phyloP scores from a whole-genome alignment of 2,797 vertebrate species.

The Sylvia borin region DNA sequence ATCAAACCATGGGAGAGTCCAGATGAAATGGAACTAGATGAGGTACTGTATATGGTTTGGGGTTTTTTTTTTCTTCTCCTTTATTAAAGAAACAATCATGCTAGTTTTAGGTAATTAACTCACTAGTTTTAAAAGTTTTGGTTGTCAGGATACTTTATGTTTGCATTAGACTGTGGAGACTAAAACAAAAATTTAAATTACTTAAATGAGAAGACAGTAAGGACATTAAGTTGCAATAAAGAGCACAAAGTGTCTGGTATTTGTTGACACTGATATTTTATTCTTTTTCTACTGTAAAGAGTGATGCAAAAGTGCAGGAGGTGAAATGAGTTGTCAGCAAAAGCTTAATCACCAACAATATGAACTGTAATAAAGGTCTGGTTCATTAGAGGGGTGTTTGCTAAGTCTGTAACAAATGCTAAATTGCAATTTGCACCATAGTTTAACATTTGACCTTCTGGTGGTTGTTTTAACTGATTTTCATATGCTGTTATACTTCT shows the following conservation, averaged over 20 bases:
- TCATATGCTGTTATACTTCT: background rate
- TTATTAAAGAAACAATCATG: background rate
- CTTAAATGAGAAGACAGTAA: constrained; percentile 62
- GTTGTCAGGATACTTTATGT: background rate
- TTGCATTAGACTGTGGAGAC: background rate
- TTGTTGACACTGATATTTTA: constrained; percentile 68
- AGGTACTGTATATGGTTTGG: constrained; percentile 78
- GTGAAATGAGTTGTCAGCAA: constrained; percentile 70
- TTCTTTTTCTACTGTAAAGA: constrained; percentile 54
- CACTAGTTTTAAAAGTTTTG: background rate
- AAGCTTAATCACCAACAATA: constrained; percentile 61
- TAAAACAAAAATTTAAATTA: constrained; percentile 35
- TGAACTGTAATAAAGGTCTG: constrained; percentile 62
- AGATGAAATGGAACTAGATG: constrained; percentile 98
- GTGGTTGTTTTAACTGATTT: constrained; percentile 5
- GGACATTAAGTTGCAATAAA: constrained; percentile 45
- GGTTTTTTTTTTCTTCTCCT: background rate
- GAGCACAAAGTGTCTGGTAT: constrained; percentile 47
- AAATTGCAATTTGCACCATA: constrained; percentile 37
- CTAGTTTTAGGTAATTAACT: background rate
- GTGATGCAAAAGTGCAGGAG: constrained; percentile 45
- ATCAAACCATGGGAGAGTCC: constrained; percentile 95
- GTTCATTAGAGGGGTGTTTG: constrained; percentile 54
- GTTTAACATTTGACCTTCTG: constrained; percentile 63
- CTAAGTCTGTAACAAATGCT: constrained; percentile 50